Percentiles rank a stretch among this genome's conserved stretches.
Conservation (phyloP, 2,888 invertebrate species). For the Agrotis ipsilon region DNA sequence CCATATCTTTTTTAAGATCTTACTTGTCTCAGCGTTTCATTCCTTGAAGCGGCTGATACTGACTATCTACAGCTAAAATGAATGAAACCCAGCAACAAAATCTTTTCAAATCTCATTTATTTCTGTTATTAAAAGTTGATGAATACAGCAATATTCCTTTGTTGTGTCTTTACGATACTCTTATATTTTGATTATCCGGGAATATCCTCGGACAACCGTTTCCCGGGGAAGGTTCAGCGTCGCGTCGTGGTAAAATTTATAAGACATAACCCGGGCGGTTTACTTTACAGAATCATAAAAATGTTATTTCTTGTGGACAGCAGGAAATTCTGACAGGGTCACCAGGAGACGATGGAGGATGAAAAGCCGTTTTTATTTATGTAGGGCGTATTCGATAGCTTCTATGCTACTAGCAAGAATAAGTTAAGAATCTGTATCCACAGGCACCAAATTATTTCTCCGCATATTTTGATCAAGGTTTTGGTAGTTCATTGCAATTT, state of each 20-base stretch:
- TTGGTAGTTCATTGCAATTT: neutral
- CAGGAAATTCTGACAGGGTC: slow-evolving; percentile 59
- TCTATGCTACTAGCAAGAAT: neutral
- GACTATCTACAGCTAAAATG: neutral
- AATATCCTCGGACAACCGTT: slow-evolving; percentile 48
- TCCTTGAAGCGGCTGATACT: neutral
- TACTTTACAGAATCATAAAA: slow-evolving; percentile 65
- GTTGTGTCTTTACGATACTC: slow-evolving; percentile 51
- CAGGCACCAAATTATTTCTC: neutral
- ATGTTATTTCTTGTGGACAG: slow-evolving; percentile 61
- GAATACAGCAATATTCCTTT: slow-evolving; percentile 39
- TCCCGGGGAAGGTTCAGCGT: slow-evolving; percentile 33
- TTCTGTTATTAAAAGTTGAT: slow-evolving; percentile 43
- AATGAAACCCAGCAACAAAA: slow-evolving; percentile 16
- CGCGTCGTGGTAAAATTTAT: slow-evolving; percentile 60
- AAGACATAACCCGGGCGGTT: slow-evolving; percentile 59
- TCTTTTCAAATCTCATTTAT: slow-evolving; percentile 38
- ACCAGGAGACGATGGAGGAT: slow-evolving; percentile 25
- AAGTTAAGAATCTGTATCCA: neutral
- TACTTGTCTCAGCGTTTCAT: slow-evolving; percentile 7
- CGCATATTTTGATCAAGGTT: neutral
- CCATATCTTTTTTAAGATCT: slow-evolving; percentile 20
- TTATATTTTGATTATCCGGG: slow-evolving; percentile 50
- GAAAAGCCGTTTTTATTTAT: slow-evolving; percentile 39
- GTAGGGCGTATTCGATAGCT: neutral